phyloP scores from a whole-genome alignment of 2,113 vertebrate genomes.

The Cnemophilus loriae region DNA sequence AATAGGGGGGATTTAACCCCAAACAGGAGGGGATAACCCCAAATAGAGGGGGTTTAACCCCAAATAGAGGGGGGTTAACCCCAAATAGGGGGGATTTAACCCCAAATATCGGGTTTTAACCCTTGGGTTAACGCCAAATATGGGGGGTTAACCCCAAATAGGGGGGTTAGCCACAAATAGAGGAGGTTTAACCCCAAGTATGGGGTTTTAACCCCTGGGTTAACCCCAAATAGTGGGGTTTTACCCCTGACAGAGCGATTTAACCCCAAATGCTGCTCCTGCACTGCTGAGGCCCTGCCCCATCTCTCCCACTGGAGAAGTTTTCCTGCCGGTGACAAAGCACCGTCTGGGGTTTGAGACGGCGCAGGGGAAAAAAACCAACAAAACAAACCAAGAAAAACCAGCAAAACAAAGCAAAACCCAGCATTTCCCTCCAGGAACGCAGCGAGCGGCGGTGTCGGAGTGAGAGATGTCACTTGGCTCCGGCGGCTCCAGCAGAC shows the following conservation, averaged over 20 bases:
- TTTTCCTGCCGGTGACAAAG: not conserved
- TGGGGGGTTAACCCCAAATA: too few species aligned
- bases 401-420: not conserved
- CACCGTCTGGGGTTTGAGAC: not conserved
- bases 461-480: not conserved
- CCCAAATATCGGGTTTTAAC: not conserved
- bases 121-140: not conserved
- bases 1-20: not conserved
- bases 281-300: rapidly evolving
- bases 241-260: not conserved
- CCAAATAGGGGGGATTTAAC: not conserved
- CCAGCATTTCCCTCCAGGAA: not conserved
- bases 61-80: not conserved
- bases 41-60: not conserved
- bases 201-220: not conserved
- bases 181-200: not conserved
- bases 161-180: not conserved
- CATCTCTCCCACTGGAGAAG: rapidly evolving
- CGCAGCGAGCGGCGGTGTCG: rapidly evolving
- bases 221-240: not conserved
- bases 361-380: rapidly evolving
- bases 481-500: rapidly evolving
- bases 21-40: not conserved
- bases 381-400: not conserved
- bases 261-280: not conserved